Evolutionary conservation across 2,888 invertebrate species (phyloP), one percentile per base, ranked within the genome.

Genomic region (Brachyptera risi): DNA sequence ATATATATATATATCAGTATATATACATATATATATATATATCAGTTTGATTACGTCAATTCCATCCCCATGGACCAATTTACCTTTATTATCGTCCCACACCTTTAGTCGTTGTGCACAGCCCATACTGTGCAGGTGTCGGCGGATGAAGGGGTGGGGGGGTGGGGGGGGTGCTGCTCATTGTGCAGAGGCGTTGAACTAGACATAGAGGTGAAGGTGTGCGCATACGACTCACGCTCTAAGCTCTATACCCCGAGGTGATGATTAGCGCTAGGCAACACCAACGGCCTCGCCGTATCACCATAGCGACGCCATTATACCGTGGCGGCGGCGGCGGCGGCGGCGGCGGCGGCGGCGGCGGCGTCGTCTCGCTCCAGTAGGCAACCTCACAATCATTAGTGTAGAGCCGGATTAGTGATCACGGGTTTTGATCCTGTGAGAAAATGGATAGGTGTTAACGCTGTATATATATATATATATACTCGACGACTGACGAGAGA

Each of bases 141-240:
- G n/a, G n/a, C n/a, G 21, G 5, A n/a, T n/a, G n/a, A n/a, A n/a
- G n/a, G n/a, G n/a, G n/a, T 24, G 57, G 15, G 38, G 24, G 42
- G 37, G 11, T 21, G 40, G 38, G 40, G n/a, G 49, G 57, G 37
- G 38, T 23, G 37, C 31, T 15, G 56, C 40, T 35, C 61, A 37
- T 63, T 63, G 56, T 63, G 42, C 42, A 40, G 58, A 61, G 63
- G 63, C 61, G 63, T 61, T 50, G 61, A 56, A 61, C 56, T 56
- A 47, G 61, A 54, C n/a, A n/a, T n/a, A n/a, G n/a, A n/a, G n/a
- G 58, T 50, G 63, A 26, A 1, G 58, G 59, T 58, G 61, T 59
- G 63, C 61, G 61, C 56, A 37, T n/a, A n/a, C 24, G 56, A 50
- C 59, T 47, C 54, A 44, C 31, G 21, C 35, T 23, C 58, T 58